Evolutionary conservation across 92 coral and sea anemone species (phyloP), one percentile per base, ranked within the genome.

Genomic region (Palythoa grandis): DNA sequence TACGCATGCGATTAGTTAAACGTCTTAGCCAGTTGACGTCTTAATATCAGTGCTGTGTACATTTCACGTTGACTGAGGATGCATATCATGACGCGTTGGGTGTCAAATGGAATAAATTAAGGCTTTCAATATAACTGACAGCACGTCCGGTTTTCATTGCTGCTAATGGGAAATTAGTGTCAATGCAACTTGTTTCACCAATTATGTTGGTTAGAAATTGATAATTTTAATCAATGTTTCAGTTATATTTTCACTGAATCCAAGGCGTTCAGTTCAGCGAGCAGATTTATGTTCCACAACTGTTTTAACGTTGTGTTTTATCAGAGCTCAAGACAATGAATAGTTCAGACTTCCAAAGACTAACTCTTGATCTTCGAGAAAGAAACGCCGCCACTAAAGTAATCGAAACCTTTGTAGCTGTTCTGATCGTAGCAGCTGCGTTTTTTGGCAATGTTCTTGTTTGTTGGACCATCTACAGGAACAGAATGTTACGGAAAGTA

Each of bases 361-460:
- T 79, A 17, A 65, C 60, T 4, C 10, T 24, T 79, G 84, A 39
- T 79, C 84, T 79, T 3, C 73, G 39, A 23, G 58, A 43, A 79
- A 79, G 84, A 65, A 79, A 22, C 40, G 22, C 25, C 22, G 74
- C 57, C 38, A 17, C 13, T 61, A 39, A 40, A 65, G 72, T 24
- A 35, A 57, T 65, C 22, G 84, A 79, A 79, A 61, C 73, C 1
- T 0, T 38, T 6, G 6, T 79, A n/a, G 84, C 84, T 63, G 57
- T 11, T 7, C 58, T 79, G 2, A 66, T 79, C 23, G 63, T 79
- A 61, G n/a, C 37, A 20, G 52, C 73, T 79, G 72, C 84, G 20
- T 40, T 79, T 65, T 19, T 29, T 8, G 84, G 84, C 15, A 79
- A 79, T 79, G 7, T 79, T 56, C 71, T 79, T 23, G 84, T 79